A percentile compares a stretch with the other conserved stretches of the same genome.
These are phyloP conservation scores for Cyprinella venusta DNA, from an alignment of 2,797 vertebrate genomes.

Conservation along the genomic window DNA sequence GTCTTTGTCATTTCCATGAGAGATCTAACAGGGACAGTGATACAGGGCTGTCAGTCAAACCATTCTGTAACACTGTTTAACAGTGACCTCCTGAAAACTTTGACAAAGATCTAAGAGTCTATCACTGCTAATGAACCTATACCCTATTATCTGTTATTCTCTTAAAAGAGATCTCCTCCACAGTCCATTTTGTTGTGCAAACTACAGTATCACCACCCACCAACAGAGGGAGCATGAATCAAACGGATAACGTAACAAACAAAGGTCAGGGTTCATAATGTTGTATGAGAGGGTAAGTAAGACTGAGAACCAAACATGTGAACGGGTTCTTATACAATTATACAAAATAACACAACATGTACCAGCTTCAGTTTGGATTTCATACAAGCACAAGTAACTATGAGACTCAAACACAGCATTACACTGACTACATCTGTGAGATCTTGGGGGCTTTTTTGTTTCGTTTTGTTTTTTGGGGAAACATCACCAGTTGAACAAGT, in stretches of 20 bases:
- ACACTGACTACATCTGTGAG: conserved; percentile 57
- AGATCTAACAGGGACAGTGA: conserved; percentile 76
- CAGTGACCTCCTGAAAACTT: conserved; percentile 81
- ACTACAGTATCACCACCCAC: conserved; percentile 70
- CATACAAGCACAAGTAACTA: conserved; percentile 80
- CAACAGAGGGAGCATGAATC: conserved; percentile 77
- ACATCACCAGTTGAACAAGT: conserved; percentile 19
- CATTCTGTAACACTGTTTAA: conserved; percentile 85
- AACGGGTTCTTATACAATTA: conserved; percentile 64
- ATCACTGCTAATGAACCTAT: conserved; percentile 48
- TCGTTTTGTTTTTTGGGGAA: not conserved
- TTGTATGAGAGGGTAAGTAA: not conserved
- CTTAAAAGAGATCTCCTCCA: not conserved
- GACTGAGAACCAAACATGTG: conserved; percentile 39
- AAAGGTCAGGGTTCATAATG: conserved; percentile 46
- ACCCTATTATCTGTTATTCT: not conserved
- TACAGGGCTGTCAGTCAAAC: conserved; percentile 77
- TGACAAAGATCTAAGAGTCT: conserved; percentile 61
- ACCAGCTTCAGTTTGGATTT: conserved; percentile 71
- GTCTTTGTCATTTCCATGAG: conserved; percentile 78
- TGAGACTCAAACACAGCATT: conserved; percentile 63
- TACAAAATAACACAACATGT: conserved; percentile 83
- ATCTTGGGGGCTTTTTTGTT: conserved; percentile 1
- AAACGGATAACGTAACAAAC: conserved; percentile 67
- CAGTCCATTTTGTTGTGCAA: conserved; percentile 63